These are phyloP conservation scores for Bradysia coprophila DNA, from an alignment of 1,140 invertebrate species.

Conservation along the genomic window DNA sequence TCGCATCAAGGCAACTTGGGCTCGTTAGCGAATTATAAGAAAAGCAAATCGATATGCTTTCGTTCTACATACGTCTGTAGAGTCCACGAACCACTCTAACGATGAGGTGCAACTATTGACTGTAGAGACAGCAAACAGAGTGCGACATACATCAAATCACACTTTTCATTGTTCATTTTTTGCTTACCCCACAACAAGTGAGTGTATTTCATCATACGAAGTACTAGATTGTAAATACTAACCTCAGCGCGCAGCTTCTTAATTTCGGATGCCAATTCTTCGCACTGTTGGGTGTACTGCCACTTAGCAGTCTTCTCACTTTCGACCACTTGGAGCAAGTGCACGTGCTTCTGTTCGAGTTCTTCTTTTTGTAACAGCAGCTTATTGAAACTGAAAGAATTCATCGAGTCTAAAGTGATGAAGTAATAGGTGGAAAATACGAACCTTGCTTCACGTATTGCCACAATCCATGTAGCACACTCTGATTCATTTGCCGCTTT, in stretches of 20 bases:
- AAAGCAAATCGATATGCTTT: too few relatives aligned
- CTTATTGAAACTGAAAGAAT: constrained; percentile 70
- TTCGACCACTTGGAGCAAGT: constrained; percentile 81
- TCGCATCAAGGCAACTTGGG: too few relatives aligned
- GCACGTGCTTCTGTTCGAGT: constrained; percentile 82
- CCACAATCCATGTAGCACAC: constrained; percentile 79
- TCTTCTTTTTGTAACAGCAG: constrained; percentile 79
- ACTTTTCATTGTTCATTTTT: too few relatives aligned
- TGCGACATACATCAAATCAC: too few relatives aligned
- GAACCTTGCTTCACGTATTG: constrained; percentile 72
- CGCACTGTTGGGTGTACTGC: constrained; percentile 85
- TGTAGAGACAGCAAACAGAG: too few relatives aligned
- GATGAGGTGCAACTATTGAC: too few relatives aligned
- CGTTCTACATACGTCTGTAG: too few relatives aligned
- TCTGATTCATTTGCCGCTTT: constrained; percentile 66
- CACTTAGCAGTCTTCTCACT: constrained; percentile 84
- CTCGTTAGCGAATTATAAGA: too few relatives aligned
- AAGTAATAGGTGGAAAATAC: neutral
- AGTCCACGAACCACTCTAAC: too few relatives aligned
- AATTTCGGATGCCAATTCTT: constrained; percentile 73
- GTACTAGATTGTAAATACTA: constrained; percentile 13
- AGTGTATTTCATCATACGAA: too few relatives aligned
- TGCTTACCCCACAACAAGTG: too few relatives aligned
- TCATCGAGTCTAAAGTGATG: neutral
- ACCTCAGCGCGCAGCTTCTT: constrained; percentile 82